Base-by-base conservation (phyloP, 2,113 vertebrate species). In the Plecotus auritus region DNA sequence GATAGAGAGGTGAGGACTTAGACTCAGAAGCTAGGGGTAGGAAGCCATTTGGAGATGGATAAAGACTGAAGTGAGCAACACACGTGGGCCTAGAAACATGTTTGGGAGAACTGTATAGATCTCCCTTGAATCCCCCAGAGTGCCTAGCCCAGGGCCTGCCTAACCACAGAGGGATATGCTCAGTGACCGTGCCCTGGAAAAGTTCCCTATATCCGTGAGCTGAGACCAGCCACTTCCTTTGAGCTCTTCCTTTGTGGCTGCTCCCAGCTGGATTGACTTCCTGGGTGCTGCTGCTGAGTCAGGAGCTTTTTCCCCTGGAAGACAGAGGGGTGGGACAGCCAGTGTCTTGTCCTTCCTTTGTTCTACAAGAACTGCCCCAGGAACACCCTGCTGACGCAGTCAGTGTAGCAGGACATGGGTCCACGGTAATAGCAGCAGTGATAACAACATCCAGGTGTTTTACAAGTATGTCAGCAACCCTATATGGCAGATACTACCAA, bases 261-360 rank as follows among this genome's bases (percentile, higher is more conserved):
- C 45, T 87, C 45, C 88, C 72, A 77, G 59, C 88, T 85, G 85
- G 59, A 91, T 56, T 40, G 49, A 49, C 40, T 85, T 91, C 81
- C 92, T 81, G 90, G 66, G 67, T 30, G 42, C 69, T 69, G 54
- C 35, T 92, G 85, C 94, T 95, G 91, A 94, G 72, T 95, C 82
- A 87, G 92, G n/a, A 37, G 40, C 35, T 49, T 84, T 81, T 64
- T 76, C 35, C 17, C 37, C 54, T 47, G 1, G 80, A 93, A 95
- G 54, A 64, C 22, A 78, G 81, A 12, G 4, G 66, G 89, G 42
- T 69, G 72, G 81, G 72, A 66, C 35, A 45, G 40, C 14, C 59
- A 40, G 76, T 32, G 47, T 16, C 49, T 69, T 85, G 67, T 26
- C 77, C 49, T 88, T 77, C 86, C 61, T 81, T 90, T 8, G 7